These are phyloP conservation scores for Pristionchus exspectatus DNA, from an alignment of 2,888 invertebrate genomes.

Conservation along the genomic window DNA sequence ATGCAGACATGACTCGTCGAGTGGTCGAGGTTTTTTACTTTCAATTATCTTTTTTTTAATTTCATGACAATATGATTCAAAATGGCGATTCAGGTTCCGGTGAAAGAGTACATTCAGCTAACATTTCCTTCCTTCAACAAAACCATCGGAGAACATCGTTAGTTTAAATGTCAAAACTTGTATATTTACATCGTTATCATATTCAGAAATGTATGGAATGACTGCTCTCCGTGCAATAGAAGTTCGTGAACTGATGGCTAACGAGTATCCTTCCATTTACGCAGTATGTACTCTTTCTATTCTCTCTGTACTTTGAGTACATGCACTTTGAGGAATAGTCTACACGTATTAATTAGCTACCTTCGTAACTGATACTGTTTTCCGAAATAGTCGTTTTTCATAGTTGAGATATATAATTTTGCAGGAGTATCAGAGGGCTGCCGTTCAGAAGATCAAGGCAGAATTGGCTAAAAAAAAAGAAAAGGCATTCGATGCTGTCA, in stretches of 20 bases:
- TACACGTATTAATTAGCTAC: background rate
- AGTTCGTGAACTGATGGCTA: conserved; percentile 94
- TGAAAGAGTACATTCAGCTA: conserved; percentile 48
- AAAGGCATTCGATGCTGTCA: conserved; percentile 80
- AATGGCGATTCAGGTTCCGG: conserved; percentile 46
- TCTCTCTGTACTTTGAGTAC: background rate
- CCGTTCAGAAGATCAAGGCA: conserved; percentile 79
- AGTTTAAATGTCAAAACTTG: background rate
- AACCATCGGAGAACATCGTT: conserved; percentile 61
- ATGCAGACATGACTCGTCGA: conserved; percentile 78
- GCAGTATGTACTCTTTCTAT: conserved; percentile 83
- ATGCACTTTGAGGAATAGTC: background rate
- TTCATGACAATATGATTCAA: background rate
- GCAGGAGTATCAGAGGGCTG: conserved; percentile 66
- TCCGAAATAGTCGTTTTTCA: too few relatives aligned
- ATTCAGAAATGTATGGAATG: conserved; percentile 71
- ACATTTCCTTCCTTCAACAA: conserved; percentile 50
- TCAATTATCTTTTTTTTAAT: background rate
- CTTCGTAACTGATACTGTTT: background rate
- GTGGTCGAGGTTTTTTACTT: conserved; percentile 82
- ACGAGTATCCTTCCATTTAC: conserved; percentile 95
- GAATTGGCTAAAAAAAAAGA: conserved; percentile 80
- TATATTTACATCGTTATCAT: background rate
- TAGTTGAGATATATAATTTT: background rate
- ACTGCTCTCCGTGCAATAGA: conserved; percentile 82